phyloP scores from a whole-genome alignment of 2,113 vertebrate species.

The Alectura lathami region DNA sequence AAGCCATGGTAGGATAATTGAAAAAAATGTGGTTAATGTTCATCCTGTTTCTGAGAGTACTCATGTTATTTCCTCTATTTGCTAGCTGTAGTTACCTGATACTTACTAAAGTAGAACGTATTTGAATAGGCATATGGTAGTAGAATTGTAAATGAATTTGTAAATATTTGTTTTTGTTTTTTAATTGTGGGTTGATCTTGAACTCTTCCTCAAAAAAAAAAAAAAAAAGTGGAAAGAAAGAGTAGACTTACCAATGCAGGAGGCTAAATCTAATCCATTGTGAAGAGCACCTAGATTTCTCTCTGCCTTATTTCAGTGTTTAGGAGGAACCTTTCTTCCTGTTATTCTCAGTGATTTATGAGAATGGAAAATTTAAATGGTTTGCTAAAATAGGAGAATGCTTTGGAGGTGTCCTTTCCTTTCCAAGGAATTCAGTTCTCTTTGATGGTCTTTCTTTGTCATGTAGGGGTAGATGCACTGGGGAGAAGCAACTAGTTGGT shows the following conservation, averaged over 20 bases:
- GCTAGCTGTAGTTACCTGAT: neutral
- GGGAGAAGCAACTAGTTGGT: neutral
- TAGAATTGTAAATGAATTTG: neutral
- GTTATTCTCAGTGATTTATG: neutral
- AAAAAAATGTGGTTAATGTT: neutral
- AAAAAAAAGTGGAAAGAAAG: neutral
- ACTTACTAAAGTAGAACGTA: neutral
- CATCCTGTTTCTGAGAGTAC: neutral
- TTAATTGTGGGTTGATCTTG: neutral
- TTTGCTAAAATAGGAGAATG: neutral
- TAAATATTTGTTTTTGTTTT: neutral
- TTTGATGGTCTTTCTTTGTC: neutral
- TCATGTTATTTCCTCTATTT: neutral
- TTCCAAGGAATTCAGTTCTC: neutral
- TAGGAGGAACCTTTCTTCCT: neutral
- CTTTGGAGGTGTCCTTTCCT: neutral
- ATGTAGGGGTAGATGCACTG: neutral
- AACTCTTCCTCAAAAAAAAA: neutral
- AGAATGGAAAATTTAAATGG: neutral
- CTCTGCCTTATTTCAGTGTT: neutral
- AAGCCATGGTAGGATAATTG: conserved; percentile 89
- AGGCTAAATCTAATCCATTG: neutral
- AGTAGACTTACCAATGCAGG: neutral
- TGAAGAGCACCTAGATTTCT: neutral
- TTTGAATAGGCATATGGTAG: neutral